Evolutionary conservation across 2,797 vertebrate genomes (phyloP).

Genomic region (Enteromius thamalakanensis): DNA sequence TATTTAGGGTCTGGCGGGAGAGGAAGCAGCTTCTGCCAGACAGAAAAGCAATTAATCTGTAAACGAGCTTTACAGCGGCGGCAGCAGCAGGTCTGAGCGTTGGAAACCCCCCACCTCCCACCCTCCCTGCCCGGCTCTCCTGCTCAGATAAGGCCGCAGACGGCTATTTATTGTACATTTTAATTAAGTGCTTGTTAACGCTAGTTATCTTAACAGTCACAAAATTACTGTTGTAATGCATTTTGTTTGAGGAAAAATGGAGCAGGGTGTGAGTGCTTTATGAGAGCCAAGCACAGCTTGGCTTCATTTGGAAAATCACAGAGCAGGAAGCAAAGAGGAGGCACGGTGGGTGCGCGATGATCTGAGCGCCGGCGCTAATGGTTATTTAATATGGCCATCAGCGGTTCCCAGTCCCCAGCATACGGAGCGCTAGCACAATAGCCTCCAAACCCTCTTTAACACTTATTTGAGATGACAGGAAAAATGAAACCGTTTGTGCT

Average conservation of each 20-base stretch:
- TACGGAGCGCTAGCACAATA: constrained; percentile 96
- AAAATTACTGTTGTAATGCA: constrained; percentile 99
- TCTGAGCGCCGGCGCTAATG: constrained; percentile 97
- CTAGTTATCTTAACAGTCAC: constrained; percentile 99
- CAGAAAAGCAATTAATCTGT: constrained; percentile 99
- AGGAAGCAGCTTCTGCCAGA: constrained; percentile 94
- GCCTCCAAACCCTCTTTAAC: constrained; percentile 99
- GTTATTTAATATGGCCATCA: constrained; percentile 99
- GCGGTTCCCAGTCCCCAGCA: constrained; percentile 98
- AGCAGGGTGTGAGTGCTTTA: constrained; percentile 74
- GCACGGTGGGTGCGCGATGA: constrained; percentile 88
- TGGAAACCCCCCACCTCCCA: constrained; percentile 88
- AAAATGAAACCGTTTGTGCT: constrained; percentile 99
- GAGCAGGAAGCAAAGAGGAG: constrained; percentile 98
- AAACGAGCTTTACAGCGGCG: constrained; percentile 89
- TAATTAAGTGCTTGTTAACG: constrained; percentile 99
- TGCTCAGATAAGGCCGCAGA: constrained; percentile 95
- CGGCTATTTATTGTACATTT: constrained; percentile 99
- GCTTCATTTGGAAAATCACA: constrained; percentile 97
- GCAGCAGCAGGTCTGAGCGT: constrained; percentile 96
- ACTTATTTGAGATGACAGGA: constrained; percentile 99
- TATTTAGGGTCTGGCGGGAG: constrained; percentile 98
- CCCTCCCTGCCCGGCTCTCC: constrained; percentile 88
- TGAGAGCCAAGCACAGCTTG: constrained; percentile 92
- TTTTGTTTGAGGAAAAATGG: constrained; percentile 96